A percentile compares a stretch with the other conserved stretches of the same genome.
These are phyloP conservation scores for Cheirogaleus medius DNA, from an alignment of 2,113 vertebrate genomes.

Conservation along the genomic window DNA sequence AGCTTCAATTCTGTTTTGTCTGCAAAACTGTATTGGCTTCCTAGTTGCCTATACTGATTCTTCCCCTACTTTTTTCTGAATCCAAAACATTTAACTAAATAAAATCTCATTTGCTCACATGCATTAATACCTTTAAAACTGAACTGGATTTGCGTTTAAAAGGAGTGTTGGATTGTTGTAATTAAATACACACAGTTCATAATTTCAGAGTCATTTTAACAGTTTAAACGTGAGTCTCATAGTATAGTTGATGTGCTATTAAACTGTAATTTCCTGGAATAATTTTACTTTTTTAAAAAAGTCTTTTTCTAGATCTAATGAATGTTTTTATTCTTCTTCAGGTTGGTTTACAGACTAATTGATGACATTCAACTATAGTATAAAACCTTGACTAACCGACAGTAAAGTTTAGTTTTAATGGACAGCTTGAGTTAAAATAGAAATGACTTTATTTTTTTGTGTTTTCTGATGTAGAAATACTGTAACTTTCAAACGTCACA, in stretches of 20 bases:
- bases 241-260: background rate
- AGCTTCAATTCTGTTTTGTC: background rate
- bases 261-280: background rate
- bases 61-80: background rate
- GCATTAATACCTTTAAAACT: background rate
- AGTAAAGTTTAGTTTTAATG: background rate
- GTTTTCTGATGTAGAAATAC: background rate
- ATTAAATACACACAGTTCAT: background rate
- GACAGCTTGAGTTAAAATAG: background rate
- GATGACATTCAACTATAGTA: background rate
- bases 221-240: background rate
- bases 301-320: background rate
- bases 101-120: background rate
- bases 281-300: background rate
- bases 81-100: background rate
- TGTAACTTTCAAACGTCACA: background rate
- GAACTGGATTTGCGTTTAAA: background rate
- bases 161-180: background rate
- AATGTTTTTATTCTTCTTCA: background rate
- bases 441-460: background rate
- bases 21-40: background rate
- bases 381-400: background rate
- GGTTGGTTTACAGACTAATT: background rate
- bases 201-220: background rate
- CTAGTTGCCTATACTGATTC: background rate